A percentile compares a stretch with the other conserved stretches of the same genome.
phyloP scores from a whole-genome alignment of 2,888 invertebrate genomes.

The Eupeodes latifasciatus region DNA sequence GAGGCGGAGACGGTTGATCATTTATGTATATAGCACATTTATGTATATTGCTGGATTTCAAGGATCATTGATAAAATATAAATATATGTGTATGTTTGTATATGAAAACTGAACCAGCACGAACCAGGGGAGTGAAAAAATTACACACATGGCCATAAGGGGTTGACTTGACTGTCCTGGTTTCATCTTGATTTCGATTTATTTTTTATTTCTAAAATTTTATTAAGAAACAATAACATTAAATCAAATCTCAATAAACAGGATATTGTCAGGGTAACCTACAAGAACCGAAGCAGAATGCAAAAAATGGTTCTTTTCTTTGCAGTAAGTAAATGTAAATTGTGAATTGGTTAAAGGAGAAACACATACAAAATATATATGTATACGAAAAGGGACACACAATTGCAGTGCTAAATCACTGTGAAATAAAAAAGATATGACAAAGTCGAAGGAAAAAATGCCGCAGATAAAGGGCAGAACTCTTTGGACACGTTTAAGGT shows the following conservation, averaged over 20 bases:
- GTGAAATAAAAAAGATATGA: conserved; percentile 53
- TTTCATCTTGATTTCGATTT: conserved; percentile 2
- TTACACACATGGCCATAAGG: conserved; percentile 60
- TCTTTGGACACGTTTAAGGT: not conserved
- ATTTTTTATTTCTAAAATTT: conserved; percentile 8
- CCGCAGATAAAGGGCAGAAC: not conserved
- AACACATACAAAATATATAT: not conserved
- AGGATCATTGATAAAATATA: conserved; percentile 75
- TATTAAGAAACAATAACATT: conserved; percentile 68
- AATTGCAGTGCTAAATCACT: conserved; percentile 69
- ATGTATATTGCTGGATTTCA: too few species aligned
- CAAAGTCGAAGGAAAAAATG: conserved; percentile 55
- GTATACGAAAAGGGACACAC: conserved; percentile 51
- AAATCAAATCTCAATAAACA: conserved; percentile 75
- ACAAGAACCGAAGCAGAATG: conserved; percentile 4
- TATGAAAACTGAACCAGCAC: conserved; percentile 62
- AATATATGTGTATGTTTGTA: conserved; percentile 30
- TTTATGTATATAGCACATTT: conserved; percentile 41
- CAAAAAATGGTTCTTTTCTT: conserved; percentile 43
- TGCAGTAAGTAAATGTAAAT: conserved; percentile 66
- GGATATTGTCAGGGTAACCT: conserved; percentile 68
- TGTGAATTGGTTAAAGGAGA: conserved; percentile 40
- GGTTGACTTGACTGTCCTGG: conserved; percentile 40
- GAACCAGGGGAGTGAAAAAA: conserved; percentile 66
- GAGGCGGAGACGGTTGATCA: conserved; percentile 37